A percentile compares a stretch with the other conserved stretches of the same genome.
phyloP scores from a whole-genome alignment of 1,140 invertebrate species.

The Steinernema feltiae region DNA sequence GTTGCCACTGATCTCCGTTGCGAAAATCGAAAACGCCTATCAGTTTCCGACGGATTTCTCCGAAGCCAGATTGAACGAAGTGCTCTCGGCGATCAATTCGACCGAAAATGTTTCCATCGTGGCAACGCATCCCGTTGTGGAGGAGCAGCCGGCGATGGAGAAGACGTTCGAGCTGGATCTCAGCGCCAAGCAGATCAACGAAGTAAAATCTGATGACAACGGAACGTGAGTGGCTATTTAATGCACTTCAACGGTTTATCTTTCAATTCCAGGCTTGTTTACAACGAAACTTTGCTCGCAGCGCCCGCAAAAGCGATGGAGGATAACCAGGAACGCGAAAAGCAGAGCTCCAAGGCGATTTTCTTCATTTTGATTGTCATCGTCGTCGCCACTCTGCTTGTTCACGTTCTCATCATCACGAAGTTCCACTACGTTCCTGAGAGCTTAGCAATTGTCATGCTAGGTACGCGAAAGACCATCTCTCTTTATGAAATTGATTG shows the following conservation, averaged over 20 bases:
- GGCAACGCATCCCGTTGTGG: not conserved
- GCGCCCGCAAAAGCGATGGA: not conserved
- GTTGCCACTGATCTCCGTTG: not conserved
- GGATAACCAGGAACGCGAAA: not conserved
- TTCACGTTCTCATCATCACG: slow-evolving; percentile 86
- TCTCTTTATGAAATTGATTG: not conserved
- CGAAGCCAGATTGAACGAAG: too few species aligned
- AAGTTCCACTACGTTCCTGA: slow-evolving; percentile 93
- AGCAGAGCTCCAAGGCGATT: slow-evolving; percentile 25
- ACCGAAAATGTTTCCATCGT: not conserved
- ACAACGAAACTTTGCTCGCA: not conserved
- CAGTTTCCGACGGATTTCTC: not conserved
- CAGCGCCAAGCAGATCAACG: not conserved
- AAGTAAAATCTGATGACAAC: not conserved
- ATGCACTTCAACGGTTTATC: not conserved
- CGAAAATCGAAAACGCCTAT: not conserved
- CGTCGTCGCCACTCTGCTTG: slow-evolving; percentile 81
- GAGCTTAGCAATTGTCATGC: slow-evolving; percentile 88
- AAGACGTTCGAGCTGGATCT: not conserved
- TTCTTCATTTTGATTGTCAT: slow-evolving; percentile 39
- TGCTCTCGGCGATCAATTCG: not conserved
- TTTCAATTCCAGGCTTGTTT: not conserved
- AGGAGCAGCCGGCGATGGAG: not conserved
- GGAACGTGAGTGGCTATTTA: not conserved
- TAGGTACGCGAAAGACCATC: slow-evolving; percentile 61